phyloP scores from a whole-genome alignment of 2,797 vertebrate species.

The Babyrousa celebensis region DNA sequence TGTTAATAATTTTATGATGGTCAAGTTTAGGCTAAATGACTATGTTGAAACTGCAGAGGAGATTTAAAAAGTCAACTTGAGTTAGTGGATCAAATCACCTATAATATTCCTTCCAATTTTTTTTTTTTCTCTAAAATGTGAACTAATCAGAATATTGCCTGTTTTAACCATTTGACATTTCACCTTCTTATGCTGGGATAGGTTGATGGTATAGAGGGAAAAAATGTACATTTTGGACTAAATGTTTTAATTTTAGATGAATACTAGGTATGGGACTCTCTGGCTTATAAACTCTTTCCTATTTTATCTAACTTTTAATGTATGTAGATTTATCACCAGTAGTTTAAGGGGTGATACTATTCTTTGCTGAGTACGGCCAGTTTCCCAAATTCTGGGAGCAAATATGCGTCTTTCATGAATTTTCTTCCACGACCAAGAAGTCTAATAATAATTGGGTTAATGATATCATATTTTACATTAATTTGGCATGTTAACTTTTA shows the following conservation, averaged over 20 bases:
- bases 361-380: not conserved
- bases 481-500: conserved; percentile 59
- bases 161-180: conserved; percentile 25
- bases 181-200: not conserved
- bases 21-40: conserved; percentile 45
- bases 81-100: not conserved
- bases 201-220: not conserved
- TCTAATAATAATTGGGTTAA: conserved; percentile 58
- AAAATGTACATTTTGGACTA: conserved; percentile 24
- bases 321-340: not conserved
- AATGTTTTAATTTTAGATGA: conserved; percentile 57
- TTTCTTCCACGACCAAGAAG: conserved; percentile 43
- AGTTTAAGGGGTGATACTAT: conserved; percentile 54
- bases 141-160: not conserved
- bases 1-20: not conserved
- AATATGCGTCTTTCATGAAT: conserved; percentile 22
- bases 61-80: not conserved
- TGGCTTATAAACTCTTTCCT: not conserved
- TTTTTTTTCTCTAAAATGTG: conserved; percentile 55
- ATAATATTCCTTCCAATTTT: not conserved
- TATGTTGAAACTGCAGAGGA: not conserved
- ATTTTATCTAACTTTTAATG: conserved; percentile 25
- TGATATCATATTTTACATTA: conserved; percentile 49
- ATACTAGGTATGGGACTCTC: not conserved
- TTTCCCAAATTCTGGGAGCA: conserved; percentile 45